Conservation (phyloP, 2,797 vertebrate genomes). For the Sardinella longiceps region DNA sequence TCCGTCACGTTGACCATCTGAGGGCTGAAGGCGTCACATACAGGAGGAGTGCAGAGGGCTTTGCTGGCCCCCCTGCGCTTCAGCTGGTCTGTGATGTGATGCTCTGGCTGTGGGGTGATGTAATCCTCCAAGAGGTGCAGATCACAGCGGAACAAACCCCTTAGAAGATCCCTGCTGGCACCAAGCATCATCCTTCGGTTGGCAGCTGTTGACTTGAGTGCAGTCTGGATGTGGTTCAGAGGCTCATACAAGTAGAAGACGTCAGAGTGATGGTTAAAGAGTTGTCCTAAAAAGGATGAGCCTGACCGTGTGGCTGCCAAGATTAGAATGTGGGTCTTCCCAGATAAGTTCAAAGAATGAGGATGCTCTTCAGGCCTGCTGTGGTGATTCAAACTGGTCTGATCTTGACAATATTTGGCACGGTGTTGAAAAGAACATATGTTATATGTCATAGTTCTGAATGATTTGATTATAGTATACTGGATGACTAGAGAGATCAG, state of each 20-base stretch:
- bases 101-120: slow-evolving; percentile 86
- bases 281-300: slow-evolving; percentile 92
- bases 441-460: neutral
- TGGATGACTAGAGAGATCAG: neutral
- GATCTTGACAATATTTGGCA: no score
- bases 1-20: slow-evolving; percentile 84
- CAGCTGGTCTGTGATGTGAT: slow-evolving; percentile 88
- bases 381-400: neutral
- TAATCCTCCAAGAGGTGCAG: slow-evolving; percentile 94
- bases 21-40: slow-evolving; percentile 79
- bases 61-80: slow-evolving; percentile 91
- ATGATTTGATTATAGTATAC: neutral
- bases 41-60: slow-evolving; percentile 86
- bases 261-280: slow-evolving; percentile 94
- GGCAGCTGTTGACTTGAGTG: slow-evolving; percentile 79
- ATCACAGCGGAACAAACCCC: slow-evolving; percentile 90
- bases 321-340: slow-evolving; percentile 80
- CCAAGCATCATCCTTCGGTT: slow-evolving; percentile 90
- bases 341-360: neutral
- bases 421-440: no score
- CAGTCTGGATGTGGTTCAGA: slow-evolving; percentile 92
- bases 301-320: slow-evolving; percentile 93
- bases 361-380: neutral
- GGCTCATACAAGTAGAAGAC: slow-evolving; percentile 97
- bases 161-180: slow-evolving; percentile 88